These are phyloP conservation scores for Ambastaia sidthimunki DNA, from an alignment of 2,797 vertebrate genomes.

Conservation along the genomic window DNA sequence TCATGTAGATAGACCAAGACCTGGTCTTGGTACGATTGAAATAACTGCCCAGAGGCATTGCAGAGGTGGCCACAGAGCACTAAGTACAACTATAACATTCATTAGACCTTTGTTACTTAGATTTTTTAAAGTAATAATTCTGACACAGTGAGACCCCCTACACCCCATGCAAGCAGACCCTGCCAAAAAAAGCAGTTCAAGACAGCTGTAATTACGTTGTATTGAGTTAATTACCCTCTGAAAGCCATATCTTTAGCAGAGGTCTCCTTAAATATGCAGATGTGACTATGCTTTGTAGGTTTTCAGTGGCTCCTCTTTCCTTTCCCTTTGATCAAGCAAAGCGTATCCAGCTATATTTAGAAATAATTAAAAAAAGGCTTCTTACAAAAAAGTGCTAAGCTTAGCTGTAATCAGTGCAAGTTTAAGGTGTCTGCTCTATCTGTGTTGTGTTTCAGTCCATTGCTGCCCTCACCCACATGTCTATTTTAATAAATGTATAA, in stretches of 20 bases:
- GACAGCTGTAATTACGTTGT: slow-evolving; percentile 65
- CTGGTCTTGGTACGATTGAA: no score
- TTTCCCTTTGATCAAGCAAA: slow-evolving; percentile 40
- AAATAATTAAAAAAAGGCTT: slow-evolving; percentile 39
- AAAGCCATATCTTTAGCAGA: slow-evolving; percentile 62
- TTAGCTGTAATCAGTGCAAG: slow-evolving; percentile 52
- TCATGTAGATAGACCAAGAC: no score
- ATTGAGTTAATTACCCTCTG: slow-evolving; percentile 64
- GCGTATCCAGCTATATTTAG: slow-evolving; percentile 54
- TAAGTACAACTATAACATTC: no score
- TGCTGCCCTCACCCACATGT: slow-evolving; percentile 47
- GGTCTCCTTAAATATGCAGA: slow-evolving; percentile 65
- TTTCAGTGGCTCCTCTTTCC: slow-evolving; percentile 53
- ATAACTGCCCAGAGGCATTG: no score
- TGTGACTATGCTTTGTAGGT: slow-evolving; percentile 63
- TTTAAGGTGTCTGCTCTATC: slow-evolving; percentile 46
- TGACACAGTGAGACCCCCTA: no score
- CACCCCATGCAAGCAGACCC: slow-evolving; percentile 35
- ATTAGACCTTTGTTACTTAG: no score
- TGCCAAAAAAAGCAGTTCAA: slow-evolving; percentile 48
- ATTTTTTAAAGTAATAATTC: not conserved
- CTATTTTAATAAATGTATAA: slow-evolving; percentile 64
- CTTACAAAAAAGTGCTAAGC: slow-evolving; percentile 36
- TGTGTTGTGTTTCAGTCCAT: slow-evolving; percentile 43
- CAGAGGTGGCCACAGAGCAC: no score